A percentile compares a stretch with the other conserved stretches of the same genome.
phyloP scores from a whole-genome alignment of 64 coral and sea anemone species.

The Montipora foliosa region DNA sequence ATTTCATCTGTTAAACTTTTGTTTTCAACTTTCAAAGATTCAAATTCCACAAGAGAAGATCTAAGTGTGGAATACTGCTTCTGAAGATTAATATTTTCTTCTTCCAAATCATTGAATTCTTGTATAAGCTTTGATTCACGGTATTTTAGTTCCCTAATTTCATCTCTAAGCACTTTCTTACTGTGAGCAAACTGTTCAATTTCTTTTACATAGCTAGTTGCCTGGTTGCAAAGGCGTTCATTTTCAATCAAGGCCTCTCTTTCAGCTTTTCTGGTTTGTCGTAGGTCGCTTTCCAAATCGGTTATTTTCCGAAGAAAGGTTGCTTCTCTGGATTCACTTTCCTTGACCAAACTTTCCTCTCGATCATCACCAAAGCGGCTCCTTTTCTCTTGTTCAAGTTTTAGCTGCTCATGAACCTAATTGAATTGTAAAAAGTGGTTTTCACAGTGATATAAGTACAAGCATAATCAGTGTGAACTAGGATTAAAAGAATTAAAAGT shows the following conservation, averaged over 20 bases:
- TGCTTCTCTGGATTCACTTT: constrained; percentile 96
- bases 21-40: constrained; percentile 99
- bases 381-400: constrained; percentile 94
- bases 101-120: constrained; percentile 93
- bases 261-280: constrained; percentile 89
- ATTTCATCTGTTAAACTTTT: constrained; percentile 96
- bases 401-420: constrained; percentile 89
- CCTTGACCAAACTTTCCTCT: constrained; percentile 91
- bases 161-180: constrained; percentile 81
- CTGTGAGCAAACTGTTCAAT: constrained; percentile 82
- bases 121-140: constrained; percentile 78
- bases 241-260: constrained; percentile 79
- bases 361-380: constrained; percentile 98
- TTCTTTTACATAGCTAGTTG: constrained; percentile 82
- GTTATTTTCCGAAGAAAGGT: constrained; percentile 88
- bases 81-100: constrained; percentile 96
- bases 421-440: too few species aligned
- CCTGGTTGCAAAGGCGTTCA: constrained; percentile 82
- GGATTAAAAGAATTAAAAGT: too few species aligned
- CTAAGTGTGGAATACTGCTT: constrained; percentile 90
- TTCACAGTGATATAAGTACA: too few species aligned
- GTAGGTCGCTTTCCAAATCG: constrained; percentile 92
- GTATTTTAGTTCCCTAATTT: constrained; percentile 89
- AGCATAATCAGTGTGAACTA: too few species aligned
- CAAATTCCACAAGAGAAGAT: constrained; percentile 95